phyloP scores from a whole-genome alignment of 2,888 invertebrate genomes.

The Oxystoma pomonae region DNA sequence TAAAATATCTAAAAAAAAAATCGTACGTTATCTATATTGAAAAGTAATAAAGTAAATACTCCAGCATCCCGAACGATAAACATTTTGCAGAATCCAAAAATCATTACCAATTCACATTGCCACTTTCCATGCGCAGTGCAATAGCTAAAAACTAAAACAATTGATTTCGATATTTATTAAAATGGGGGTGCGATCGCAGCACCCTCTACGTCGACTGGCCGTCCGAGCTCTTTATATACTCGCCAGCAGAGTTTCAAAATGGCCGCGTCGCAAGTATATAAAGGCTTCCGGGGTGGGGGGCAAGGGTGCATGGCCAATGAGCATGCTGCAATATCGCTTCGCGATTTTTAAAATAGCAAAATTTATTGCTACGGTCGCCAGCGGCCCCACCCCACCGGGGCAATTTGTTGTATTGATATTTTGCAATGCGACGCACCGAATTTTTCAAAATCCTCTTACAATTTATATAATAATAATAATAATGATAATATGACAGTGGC shows the following conservation, averaged over 20 bases:
- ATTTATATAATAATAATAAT: neutral
- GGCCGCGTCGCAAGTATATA: slow-evolving; percentile 23
- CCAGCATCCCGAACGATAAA: neutral
- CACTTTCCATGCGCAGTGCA: neutral
- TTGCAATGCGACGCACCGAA: neutral
- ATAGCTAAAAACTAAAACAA: slow-evolving; percentile 17
- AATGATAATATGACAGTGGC: neutral
- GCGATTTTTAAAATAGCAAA: slow-evolving; percentile 24
- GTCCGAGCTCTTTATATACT: neutral
- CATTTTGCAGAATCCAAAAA: slow-evolving; percentile 5
- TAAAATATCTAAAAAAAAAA: too few species aligned
- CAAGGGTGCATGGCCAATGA: slow-evolving; percentile 17
- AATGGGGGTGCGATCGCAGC: slow-evolving; percentile 15
- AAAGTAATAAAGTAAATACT: too few species aligned
- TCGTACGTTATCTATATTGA: too few species aligned
- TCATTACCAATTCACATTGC: slow-evolving; percentile 6
- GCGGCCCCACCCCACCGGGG: slow-evolving; percentile 17
- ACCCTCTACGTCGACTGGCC: neutral
- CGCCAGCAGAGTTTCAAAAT: slow-evolving; percentile 25
- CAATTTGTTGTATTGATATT: slow-evolving; percentile 19
- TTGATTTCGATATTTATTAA: slow-evolving; percentile 18
- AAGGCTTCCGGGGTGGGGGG: slow-evolving; percentile 4
- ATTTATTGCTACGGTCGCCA: slow-evolving; percentile 24
- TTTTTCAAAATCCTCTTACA: neutral
- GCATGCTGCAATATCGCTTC: slow-evolving; percentile 21